Evolutionary conservation across 2,888 invertebrate genomes (phyloP).

Genomic region (Idaea dimidiata): DNA sequence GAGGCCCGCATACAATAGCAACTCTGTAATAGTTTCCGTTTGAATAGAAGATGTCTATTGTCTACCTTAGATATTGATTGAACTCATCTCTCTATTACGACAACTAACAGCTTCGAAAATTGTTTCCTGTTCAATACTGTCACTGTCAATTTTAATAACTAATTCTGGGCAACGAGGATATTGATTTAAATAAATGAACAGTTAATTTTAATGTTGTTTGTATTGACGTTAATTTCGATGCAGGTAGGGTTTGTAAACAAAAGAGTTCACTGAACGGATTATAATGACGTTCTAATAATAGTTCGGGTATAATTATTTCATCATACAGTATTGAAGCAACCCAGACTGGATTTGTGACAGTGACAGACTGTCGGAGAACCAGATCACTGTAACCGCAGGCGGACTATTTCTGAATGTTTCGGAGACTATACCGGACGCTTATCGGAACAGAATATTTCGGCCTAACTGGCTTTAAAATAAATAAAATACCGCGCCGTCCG

Average conservation of each 20-base stretch:
- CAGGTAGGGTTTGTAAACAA: constrained; percentile 29
- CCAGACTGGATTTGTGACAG: constrained; percentile 55
- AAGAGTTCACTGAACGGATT: constrained; percentile 59
- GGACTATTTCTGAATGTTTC: constrained; percentile 54
- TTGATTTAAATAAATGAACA: constrained; percentile 29
- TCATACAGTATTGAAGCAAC: constrained; percentile 50
- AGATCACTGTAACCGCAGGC: constrained; percentile 45
- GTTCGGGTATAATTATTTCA: constrained; percentile 50
- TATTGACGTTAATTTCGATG: constrained; percentile 23
- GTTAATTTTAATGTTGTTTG: constrained; percentile 19
- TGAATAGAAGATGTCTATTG: constrained; percentile 76
- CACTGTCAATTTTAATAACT: constrained; percentile 40
- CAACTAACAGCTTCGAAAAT: constrained; percentile 51
- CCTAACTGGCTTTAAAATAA: constrained; percentile 73
- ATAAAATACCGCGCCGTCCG: constrained; percentile 68
- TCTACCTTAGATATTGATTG: constrained; percentile 75
- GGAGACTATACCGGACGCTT: constrained; percentile 60
- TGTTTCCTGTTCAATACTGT: constrained; percentile 49
- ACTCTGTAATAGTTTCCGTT: constrained; percentile 78
- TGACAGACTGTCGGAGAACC: constrained; percentile 52
- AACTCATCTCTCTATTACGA: constrained; percentile 57
- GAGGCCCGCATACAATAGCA: constrained; percentile 74
- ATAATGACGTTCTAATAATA: constrained; percentile 68
- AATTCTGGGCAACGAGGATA: constrained; percentile 25
- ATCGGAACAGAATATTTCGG: constrained; percentile 68